Evolutionary conservation across 2,888 invertebrate species (phyloP), one percentile per base, ranked within the genome.

Genomic region (Axea sp.): DNA sequence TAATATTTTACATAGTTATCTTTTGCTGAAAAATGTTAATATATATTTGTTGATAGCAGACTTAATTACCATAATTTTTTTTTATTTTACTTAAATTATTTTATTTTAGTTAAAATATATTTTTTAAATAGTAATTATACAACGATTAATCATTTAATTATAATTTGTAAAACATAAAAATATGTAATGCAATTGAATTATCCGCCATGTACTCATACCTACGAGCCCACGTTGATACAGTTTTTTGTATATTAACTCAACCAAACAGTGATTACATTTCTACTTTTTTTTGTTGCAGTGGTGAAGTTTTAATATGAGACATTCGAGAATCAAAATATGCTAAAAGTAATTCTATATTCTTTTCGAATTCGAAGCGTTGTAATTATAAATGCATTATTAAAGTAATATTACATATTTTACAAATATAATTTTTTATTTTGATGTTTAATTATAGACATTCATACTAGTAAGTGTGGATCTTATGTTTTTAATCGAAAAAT

Each of bases 201-300:
- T 62, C 83, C 11, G 76, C 86, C 4, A 84, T 79, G 35, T 72
- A 81, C 41, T 84, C 86, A 0, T 89, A 83, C 72, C 68, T 79
- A 39, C 84, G 86, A 78, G 86, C 89, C 7, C 89, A 89, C 60
- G 80, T 77, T 2, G 85, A 88, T 57, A 77, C 80, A 31, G 81
- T 89, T 3, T 86, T 86, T 4, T 81, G 83, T 80, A 89, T 91
- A 6, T 88, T 89, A 59, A 88, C 88, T 37, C 88, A 90, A 60
- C 89, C 89, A 33, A 82, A 81, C 19, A 88, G 89, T 76, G 81
- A 87, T 65, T 85, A 89, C 72, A 73, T 90, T 24, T 91, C 91
- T 84, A 85, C 89, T 11, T 91, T 92, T 5, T 89, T 89, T 22
- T 84, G 85, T 14, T 72, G 83, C 33, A 85, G 83, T 69, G 73